Evolutionary conservation across 1,140 invertebrate species (phyloP), one percentile per base, ranked within the genome.

Genomic region (Philopotamus ludificatus): DNA sequence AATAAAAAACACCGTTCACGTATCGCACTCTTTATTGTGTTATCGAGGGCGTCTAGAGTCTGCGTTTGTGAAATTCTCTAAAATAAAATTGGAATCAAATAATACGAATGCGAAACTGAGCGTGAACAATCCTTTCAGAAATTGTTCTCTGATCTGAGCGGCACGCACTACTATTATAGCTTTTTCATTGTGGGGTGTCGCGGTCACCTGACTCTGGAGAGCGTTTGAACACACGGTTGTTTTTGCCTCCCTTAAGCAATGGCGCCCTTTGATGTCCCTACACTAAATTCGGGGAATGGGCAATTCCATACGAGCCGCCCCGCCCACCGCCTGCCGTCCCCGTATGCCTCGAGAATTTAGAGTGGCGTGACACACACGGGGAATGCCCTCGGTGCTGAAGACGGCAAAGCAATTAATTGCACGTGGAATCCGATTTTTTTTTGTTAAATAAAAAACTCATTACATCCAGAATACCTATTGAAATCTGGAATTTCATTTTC

Each of bases 201-300:
- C 3, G 50, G 50, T 53, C 50, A 53, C 22, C 50, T 53, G 50
- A 53, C 50, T 53, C 16, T 3, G 9, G n/a, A 21, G 28, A 53
- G 28, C 22, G 23, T 53, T 53, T 53, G 50, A 53, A 53, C 28
- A 53, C 21, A 53, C 22, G n/a, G 12, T n/a, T 53, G 50, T 53
- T 53, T 53, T 53, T 53, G 22, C 49, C 7, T 16, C 10, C 16
- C 47, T 21, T 10, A 49, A 15, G 16, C 10, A 21, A 4, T 45
- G 44, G 16, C 7, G 34, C 9, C 47, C n/a, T 50, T 20, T 18
- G 47, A 50, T 8, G 9, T 34, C 51, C 51, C n/a, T 34, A n/a
- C 18, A 39, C 25, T 55, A 34, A 34, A n/a, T 28, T 34, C 51
- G n/a, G 26, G 15, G 51, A 7, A 15, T 1, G 18, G n/a, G 50